A percentile compares a stretch with the other conserved stretches of the same genome.
Conservation (phyloP, 2,888 invertebrate species). For the Fabriciana adippe region DNA sequence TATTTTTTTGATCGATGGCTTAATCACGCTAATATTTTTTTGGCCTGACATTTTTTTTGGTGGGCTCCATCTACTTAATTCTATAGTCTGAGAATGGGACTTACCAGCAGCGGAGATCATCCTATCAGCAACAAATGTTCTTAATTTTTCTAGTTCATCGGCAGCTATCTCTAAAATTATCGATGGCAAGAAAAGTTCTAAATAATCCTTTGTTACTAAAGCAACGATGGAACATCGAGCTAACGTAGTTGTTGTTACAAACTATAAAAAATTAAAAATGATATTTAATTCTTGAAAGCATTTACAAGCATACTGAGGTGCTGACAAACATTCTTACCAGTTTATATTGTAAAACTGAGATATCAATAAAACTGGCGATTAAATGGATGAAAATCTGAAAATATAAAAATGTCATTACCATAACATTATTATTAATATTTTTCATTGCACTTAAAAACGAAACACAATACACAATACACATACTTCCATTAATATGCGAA, state of each 20-base stretch:
- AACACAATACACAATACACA: too few species aligned
- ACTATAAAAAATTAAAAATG: too few species aligned
- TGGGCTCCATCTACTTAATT: not conserved
- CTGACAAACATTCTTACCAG: conserved; percentile 2
- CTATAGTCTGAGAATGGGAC: not conserved
- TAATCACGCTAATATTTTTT: too few species aligned
- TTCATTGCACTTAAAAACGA: too few species aligned
- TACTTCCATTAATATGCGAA: too few species aligned
- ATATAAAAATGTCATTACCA: not conserved
- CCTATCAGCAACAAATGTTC: not conserved
- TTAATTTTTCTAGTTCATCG: conserved; percentile 10
- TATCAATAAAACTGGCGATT: not conserved
- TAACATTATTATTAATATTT: too few species aligned
- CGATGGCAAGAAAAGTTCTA: not conserved
- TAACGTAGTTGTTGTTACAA: too few species aligned
- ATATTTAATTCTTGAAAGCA: too few species aligned
- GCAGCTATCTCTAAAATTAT: conserved; percentile 4
- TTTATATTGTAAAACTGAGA: not conserved
- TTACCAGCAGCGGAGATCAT: not conserved
- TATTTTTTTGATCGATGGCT: too few species aligned
- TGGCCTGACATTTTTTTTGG: not conserved
- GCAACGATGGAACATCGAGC: too few species aligned
- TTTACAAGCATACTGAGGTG: too few species aligned
- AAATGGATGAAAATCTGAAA: not conserved
- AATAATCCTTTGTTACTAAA: too few species aligned